Base-by-base conservation (phyloP, 37 sponge, comb jelly and placozoan genomes). In the Ianthella basta region DNA sequence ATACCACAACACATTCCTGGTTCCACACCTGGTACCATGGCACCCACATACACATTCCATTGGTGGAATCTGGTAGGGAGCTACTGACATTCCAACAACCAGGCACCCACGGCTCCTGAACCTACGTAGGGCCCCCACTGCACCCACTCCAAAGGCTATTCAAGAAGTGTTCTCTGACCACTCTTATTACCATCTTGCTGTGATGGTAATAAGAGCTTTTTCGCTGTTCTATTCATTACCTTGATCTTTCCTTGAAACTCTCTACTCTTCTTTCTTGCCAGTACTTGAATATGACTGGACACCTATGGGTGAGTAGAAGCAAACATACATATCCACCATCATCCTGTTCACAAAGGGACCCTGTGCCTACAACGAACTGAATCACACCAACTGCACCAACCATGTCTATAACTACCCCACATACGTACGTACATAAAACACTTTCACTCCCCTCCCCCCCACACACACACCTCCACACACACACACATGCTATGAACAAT, bases 221-320 rank as follows among this genome's bases (percentile, higher is more conserved):
- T n/a, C n/a, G n/a, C n/a, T n/a, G n/a, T n/a, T n/a, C n/a, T 3
- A 44, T 44, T 2, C 20, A 0, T 16, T 83, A 94, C 96, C 85
- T 98, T 98, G 68, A 96, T 90, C 68, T 98, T 96, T 0, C 91
- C 92, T 64, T 98, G 96, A 20, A 98, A 91, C 56, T 98, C 98
- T 57, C 96, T 79, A 4, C 94, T 86, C 80, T 96, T 98, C 86
- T 98, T 98, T 34, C 96, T 87, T 4, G 98, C 98, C 50, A 98
- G 80, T 10, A 98, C 98, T 91, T 98, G 98, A 19, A 98, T 98
- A 68, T 98, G 98, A 84, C 98, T 98, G 39, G 98, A 98, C 55
- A 97, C 98, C 98, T 97, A 79, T 34, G 25, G 16, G 37, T n/a
- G n/a, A 15, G 15, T 37, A 37, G 64, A 15, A 30, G 34, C 70